Evolutionary conservation across 2,113 vertebrate genomes (phyloP), one percentile per base, ranked within the genome.

Genomic region (Eolophus roseicapilla): DNA sequence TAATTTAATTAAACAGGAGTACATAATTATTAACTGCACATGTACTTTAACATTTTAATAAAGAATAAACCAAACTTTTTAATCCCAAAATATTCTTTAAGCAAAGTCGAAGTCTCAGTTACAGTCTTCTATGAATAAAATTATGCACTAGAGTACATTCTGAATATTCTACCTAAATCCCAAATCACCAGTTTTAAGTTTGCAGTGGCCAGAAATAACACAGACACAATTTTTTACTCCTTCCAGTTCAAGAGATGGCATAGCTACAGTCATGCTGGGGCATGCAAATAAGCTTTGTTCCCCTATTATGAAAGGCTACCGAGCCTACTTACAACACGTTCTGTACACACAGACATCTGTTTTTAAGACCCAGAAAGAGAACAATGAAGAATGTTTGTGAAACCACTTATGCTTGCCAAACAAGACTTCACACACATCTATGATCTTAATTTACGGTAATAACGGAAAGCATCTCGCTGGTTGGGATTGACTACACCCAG

Each of bases 311-410:
- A 93, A 95, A 89, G 81, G 41, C 28, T 77, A 16, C 0, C 67
- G 68, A 93, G 70, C 31, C 80, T 90, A 39, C 67, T 68, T 77
- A 55, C 1, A 25, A 41, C 70, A 75, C 7, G 13, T 8, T n/a
- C 70, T 90, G 37, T 37, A 67, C 25, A 60, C 71, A 86, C 0
- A 4, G 73, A 94, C 92, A 92, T 95, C 83, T 95, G 88, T 65
- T 96, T 91, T 89, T 79, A 86, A 92, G 79, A 89, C 78, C 86
- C 21, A 93, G 82, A 52, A 64, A 69, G 43, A 91, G 62, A 96
- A 92, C 73, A 92, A 89, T 76, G 77, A 89, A 68, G 49, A 84
- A 87, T 29, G 47, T 44, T 93, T 88, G 65, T 89, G 91, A 93
- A 96, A 93, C 47, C 65, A 41, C 1, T 12, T 47, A 63, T 18